A percentile compares a stretch with the other conserved stretches of the same genome.
Evolutionary conservation across 2,797 vertebrate species (phyloP).

Genomic region (Muscicapa striata): DNA sequence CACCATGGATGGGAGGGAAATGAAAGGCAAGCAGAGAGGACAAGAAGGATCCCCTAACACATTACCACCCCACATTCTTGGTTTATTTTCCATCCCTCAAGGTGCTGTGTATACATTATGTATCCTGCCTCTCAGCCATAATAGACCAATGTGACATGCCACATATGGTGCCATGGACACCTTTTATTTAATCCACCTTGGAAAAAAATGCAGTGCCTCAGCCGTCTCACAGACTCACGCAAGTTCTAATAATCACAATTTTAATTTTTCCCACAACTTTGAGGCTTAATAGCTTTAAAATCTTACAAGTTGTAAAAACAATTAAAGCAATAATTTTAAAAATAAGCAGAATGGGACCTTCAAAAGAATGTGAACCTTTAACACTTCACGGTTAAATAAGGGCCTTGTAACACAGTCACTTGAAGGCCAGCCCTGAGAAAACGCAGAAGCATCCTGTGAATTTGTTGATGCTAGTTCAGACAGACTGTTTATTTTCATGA

Average conservation of each 20-base stretch:
- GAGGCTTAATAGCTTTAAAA: constrained; percentile 87
- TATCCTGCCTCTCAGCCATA: constrained; percentile 41
- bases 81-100: constrained; percentile 37
- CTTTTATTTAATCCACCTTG: constrained; percentile 15
- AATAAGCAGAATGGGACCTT: constrained; percentile 78
- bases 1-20: background rate
- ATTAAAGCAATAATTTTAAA: constrained; percentile 83
- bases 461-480: constrained; percentile 90
- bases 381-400: constrained; percentile 84
- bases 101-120: background rate
- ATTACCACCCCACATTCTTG: background rate
- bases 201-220: background rate
- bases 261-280: constrained; percentile 79
- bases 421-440: constrained; percentile 83
- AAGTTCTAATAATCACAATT: constrained; percentile 69
- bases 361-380: constrained; percentile 83
- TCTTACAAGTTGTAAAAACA: constrained; percentile 84
- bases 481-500: constrained; percentile 98
- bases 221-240: constrained; percentile 31
- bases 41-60: background rate
- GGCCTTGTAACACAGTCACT: constrained; percentile 72
- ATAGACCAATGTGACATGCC: constrained; percentile 10
- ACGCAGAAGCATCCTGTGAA: constrained; percentile 87
- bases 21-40: background rate
- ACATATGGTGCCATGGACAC: constrained; percentile 6